Percentiles rank a stretch among this genome's conserved stretches.
Conservation (phyloP, 2,113 vertebrate species). For the Calyptomena viridis region DNA sequence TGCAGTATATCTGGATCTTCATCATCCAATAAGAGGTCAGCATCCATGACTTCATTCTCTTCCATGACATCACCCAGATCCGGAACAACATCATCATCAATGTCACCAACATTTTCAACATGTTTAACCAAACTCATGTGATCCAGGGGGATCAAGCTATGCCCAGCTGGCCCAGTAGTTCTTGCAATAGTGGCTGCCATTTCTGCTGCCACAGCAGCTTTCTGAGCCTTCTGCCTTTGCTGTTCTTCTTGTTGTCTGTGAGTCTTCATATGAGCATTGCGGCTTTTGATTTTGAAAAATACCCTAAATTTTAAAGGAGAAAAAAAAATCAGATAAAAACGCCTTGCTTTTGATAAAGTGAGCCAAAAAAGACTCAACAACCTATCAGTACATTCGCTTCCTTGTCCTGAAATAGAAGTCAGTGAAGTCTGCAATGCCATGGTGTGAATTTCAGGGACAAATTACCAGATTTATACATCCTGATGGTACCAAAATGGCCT, state of each 20-base stretch:
- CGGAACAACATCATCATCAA: conserved; percentile 74
- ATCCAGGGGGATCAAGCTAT: conserved; percentile 76
- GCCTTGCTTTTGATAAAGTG: conserved; percentile 26
- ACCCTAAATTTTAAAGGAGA: conserved; percentile 70
- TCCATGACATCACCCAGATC: conserved; percentile 78
- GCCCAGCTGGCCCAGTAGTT: conserved; percentile 70
- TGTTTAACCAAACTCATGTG: conserved; percentile 79
- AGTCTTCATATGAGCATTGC: conserved; percentile 91
- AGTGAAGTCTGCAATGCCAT: conserved; percentile 21
- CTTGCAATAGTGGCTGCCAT: conserved; percentile 78
- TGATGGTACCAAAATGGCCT: not conserved
- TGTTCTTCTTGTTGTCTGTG: conserved; percentile 87
- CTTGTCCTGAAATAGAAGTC: conserved; percentile 43
- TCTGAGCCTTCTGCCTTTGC: conserved; percentile 81
- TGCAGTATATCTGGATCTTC: conserved; percentile 77
- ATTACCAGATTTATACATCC: conserved; percentile 13
- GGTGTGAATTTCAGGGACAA: conserved; percentile 41
- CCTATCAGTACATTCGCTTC: conserved; percentile 49
- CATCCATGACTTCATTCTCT: conserved; percentile 75
- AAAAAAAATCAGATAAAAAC: conserved; percentile 23
- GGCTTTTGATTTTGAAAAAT: conserved; percentile 91
- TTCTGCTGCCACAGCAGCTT: conserved; percentile 76
- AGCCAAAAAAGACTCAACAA: conserved; percentile 53
- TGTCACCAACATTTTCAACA: conserved; percentile 71
- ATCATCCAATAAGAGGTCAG: conserved; percentile 76